A percentile compares a stretch with the other conserved stretches of the same genome.
Conservation (phyloP, 2,113 vertebrate genomes). For the Phocoena sinus region DNA sequence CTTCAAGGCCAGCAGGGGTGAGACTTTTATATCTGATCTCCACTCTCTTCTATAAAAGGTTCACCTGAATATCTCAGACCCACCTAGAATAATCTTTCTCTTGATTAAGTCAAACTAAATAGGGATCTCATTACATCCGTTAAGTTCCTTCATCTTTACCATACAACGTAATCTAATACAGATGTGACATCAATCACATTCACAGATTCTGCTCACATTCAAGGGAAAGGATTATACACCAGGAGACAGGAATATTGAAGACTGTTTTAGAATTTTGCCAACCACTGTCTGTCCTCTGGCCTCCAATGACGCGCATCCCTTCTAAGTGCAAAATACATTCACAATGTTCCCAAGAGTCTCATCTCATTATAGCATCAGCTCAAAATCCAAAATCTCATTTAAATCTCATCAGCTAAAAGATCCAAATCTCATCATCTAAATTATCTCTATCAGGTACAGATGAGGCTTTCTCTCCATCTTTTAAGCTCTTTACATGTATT, state of each 20-base stretch:
- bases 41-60: neutral
- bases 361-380: neutral
- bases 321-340: neutral
- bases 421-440: slow-evolving; percentile 9
- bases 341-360: neutral
- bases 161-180: neutral
- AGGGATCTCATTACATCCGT: neutral
- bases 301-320: neutral
- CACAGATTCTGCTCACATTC: neutral
- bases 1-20: neutral
- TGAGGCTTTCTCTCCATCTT: neutral
- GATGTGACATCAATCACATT: neutral
- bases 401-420: slow-evolving; percentile 36
- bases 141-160: neutral
- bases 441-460: neutral
- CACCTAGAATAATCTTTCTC: neutral
- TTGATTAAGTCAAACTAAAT: slow-evolving; percentile 15
- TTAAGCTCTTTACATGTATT: neutral
- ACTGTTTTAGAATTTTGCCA: neutral
- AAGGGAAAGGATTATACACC: neutral
- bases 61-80: neutral
- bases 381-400: slow-evolving; percentile 33
- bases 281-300: neutral
- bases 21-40: neutral
- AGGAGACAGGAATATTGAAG: neutral